Evolutionary conservation across 2,113 vertebrate genomes (phyloP).

Genomic region (Drymodes brunneopygia): DNA sequence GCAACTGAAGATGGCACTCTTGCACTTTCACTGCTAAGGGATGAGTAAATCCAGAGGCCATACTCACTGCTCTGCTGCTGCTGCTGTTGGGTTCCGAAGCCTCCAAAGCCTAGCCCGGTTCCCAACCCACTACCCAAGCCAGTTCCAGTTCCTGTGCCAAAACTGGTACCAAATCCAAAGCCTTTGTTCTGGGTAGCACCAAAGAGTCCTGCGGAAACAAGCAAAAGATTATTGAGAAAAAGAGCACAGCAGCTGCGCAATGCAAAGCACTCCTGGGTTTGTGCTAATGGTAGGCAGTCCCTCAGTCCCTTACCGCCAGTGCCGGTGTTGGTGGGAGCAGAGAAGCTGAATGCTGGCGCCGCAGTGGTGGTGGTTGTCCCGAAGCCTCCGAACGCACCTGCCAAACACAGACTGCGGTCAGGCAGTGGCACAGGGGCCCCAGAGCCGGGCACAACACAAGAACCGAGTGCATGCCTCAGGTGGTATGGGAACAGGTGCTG

Average conservation of each 20-base stretch:
- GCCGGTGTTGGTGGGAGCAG: constrained; percentile 84
- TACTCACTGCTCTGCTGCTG: constrained; percentile 72
- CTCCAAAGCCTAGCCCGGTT: constrained; percentile 85
- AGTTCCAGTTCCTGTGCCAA: constrained; percentile 79
- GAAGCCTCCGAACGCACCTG: constrained; percentile 91
- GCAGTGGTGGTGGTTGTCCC: constrained; percentile 83
- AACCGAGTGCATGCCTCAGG: neutral
- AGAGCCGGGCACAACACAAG: accelerated
- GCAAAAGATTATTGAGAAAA: neutral
- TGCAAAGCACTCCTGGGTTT: neutral
- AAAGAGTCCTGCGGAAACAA: constrained; percentile 80
- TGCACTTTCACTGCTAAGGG: accelerated
- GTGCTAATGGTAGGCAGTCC: neutral
- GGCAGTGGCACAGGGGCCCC: accelerated
- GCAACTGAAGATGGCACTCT: neutral
- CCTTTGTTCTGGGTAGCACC: constrained; percentile 91
- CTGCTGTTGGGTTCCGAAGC: constrained; percentile 84
- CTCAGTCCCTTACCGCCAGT: constrained; percentile 63
- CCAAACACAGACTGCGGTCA: neutral
- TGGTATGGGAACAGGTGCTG: neutral
- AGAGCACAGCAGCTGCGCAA: neutral
- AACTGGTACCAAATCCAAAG: constrained; percentile 89
- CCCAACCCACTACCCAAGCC: constrained; percentile 86
- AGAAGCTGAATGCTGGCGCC: constrained; percentile 86
- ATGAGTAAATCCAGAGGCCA: neutral